These are phyloP conservation scores for Phengaris alcon DNA, from an alignment of 2,888 invertebrate genomes.

Conservation along the genomic window DNA sequence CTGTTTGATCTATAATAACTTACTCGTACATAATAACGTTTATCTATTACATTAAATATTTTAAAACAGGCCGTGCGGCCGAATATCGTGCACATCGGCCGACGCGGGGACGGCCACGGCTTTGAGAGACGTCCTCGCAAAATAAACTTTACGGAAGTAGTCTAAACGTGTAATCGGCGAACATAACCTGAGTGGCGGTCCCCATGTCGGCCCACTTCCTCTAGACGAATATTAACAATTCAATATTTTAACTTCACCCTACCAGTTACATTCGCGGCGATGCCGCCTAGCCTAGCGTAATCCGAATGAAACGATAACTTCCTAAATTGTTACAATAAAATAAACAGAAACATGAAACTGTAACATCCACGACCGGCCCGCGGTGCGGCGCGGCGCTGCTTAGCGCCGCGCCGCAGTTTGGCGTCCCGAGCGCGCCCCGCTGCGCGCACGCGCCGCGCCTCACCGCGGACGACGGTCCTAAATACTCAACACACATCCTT, in stretches of 20 bases:
- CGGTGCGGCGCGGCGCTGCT: slow-evolving; percentile 31
- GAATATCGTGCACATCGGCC: slow-evolving; percentile 56
- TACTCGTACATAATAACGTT: slow-evolving; percentile 65
- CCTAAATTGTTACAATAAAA: slow-evolving; percentile 72
- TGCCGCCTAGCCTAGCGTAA: slow-evolving; percentile 76
- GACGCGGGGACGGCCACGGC: slow-evolving; percentile 35
- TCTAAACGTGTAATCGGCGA: slow-evolving; percentile 19
- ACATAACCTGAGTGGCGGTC: slow-evolving; percentile 27
- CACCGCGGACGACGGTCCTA: slow-evolving; percentile 16
- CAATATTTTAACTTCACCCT: slow-evolving; percentile 48
- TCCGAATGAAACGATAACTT: slow-evolving; percentile 70
- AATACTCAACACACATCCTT: slow-evolving; percentile 48
- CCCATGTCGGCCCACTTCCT: slow-evolving; percentile 32
- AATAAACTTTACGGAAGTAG: slow-evolving; percentile 11
- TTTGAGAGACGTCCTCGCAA: slow-evolving; percentile 12
- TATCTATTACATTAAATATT: slow-evolving; percentile 64
- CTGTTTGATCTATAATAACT: slow-evolving; percentile 74
- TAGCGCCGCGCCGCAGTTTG: neutral
- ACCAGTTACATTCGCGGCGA: slow-evolving; percentile 66
- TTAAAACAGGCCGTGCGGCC: slow-evolving; percentile 52
- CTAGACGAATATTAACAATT: slow-evolving; percentile 42
- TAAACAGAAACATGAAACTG: slow-evolving; percentile 60
- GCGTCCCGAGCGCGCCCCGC: neutral
- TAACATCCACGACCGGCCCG: slow-evolving; percentile 54
- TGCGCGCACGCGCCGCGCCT: neutral